A percentile compares a stretch with the other conserved stretches of the same genome.
phyloP scores from a whole-genome alignment of 2,113 vertebrate genomes.

The Pedionomus torquatus region DNA sequence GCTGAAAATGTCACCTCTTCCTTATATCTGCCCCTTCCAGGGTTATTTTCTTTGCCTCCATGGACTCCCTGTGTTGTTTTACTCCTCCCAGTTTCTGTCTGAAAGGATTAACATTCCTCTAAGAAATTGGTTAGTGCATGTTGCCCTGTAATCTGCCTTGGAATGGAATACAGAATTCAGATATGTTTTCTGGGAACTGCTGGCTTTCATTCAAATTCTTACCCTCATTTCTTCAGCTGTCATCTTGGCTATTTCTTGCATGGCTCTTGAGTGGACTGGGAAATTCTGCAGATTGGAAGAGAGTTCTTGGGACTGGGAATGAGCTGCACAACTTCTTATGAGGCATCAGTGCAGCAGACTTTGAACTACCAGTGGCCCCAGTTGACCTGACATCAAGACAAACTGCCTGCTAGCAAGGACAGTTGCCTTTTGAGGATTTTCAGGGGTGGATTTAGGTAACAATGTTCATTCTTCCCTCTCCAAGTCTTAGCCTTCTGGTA shows the following conservation, averaged over 20 bases:
- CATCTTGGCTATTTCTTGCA: background rate
- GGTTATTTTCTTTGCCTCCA: background rate
- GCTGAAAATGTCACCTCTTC: background rate
- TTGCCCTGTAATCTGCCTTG: background rate
- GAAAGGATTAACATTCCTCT: background rate
- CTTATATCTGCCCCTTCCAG: background rate
- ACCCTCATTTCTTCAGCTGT: background rate
- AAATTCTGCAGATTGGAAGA: background rate
- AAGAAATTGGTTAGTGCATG: background rate
- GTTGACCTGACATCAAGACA: background rate
- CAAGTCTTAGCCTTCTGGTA: background rate
- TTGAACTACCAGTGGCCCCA: background rate
- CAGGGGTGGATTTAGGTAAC: background rate
- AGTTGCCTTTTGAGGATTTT: background rate
- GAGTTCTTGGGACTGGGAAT: background rate
- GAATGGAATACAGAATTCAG: background rate
- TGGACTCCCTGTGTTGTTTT: background rate
- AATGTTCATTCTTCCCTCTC: background rate
- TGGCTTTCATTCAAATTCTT: background rate
- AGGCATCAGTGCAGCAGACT: background rate
- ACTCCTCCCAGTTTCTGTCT: background rate
- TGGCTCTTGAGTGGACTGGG: background rate
- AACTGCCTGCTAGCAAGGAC: background rate
- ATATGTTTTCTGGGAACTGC: background rate
- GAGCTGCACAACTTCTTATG: background rate